A percentile compares a stretch with the other conserved stretches of the same genome.
Conservation (phyloP, 2,113 vertebrate species). For the Gnathonemus longibarbis region DNA sequence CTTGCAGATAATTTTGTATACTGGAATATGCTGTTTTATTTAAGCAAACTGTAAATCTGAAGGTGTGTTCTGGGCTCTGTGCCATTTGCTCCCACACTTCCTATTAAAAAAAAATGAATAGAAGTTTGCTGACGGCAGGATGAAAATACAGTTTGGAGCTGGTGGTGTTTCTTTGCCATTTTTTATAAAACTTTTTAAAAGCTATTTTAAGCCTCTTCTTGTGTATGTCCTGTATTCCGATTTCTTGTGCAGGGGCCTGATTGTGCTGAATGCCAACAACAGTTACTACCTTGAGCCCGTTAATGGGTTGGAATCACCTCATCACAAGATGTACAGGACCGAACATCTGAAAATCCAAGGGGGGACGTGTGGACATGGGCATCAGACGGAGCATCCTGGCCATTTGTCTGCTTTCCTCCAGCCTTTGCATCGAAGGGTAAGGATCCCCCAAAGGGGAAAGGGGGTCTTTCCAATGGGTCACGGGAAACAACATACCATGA, state of each 20-base stretch:
- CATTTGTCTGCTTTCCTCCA: conserved; percentile 47
- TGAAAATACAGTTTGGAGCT: background rate
- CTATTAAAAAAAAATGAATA: background rate
- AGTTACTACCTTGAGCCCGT: conserved; percentile 79
- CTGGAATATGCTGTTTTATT: background rate
- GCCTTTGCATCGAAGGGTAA: conserved; percentile 59
- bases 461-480: background rate
- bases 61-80: background rate
- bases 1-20: background rate
- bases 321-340: conserved; percentile 58
- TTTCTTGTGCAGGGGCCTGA: conserved; percentile 68
- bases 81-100: background rate
- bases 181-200: background rate
- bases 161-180: background rate
- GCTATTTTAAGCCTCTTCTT: background rate
- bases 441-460: background rate
- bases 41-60: background rate
- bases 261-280: conserved; percentile 64
- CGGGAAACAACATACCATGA: background rate
- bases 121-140: background rate
- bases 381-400: conserved; percentile 34
- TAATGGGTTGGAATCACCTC: conserved; percentile 21
- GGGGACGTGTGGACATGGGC: conserved; percentile 65
- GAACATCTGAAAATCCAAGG: conserved; percentile 58
- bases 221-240: background rate